These are phyloP conservation scores for Pipistrellus nathusii DNA, from an alignment of 2,797 vertebrate genomes.

Conservation along the genomic window DNA sequence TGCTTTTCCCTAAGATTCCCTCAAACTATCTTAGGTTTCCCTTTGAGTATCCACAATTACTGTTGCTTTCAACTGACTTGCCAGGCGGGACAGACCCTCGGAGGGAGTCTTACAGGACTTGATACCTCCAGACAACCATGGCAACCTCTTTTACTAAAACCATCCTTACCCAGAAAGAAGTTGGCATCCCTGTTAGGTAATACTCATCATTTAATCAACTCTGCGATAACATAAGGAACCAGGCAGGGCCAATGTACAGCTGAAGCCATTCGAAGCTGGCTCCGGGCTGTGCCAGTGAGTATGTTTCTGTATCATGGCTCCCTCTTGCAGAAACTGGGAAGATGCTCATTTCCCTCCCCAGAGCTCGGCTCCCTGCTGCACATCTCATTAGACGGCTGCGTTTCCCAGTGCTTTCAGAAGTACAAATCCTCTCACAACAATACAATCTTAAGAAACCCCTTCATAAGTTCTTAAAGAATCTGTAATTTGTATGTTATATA, in stretches of 20 bases:
- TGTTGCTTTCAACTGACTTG: neutral
- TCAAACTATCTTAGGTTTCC: neutral
- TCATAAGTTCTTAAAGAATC: constrained; percentile 21
- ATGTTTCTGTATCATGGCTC: neutral
- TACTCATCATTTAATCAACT: neutral
- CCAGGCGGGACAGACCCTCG: neutral
- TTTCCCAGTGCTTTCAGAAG: neutral
- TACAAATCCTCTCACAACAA: neutral
- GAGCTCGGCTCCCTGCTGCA: neutral
- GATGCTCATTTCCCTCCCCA: neutral
- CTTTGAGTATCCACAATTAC: neutral
- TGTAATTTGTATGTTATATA: neutral
- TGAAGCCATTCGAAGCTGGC: neutral
- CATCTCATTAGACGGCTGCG: neutral
- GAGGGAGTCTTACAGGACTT: neutral
- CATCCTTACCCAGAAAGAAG: neutral
- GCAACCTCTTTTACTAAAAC: neutral
- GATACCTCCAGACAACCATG: neutral
- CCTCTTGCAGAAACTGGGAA: neutral
- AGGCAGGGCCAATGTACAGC: neutral
- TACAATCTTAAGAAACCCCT: neutral
- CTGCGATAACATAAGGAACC: neutral
- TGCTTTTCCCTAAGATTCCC: constrained; percentile 26
- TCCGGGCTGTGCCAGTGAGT: neutral
- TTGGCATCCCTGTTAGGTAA: neutral